These are phyloP conservation scores for Platygyra sinensis DNA, from an alignment of 64 coral and sea anemone genomes.

Conservation along the genomic window DNA sequence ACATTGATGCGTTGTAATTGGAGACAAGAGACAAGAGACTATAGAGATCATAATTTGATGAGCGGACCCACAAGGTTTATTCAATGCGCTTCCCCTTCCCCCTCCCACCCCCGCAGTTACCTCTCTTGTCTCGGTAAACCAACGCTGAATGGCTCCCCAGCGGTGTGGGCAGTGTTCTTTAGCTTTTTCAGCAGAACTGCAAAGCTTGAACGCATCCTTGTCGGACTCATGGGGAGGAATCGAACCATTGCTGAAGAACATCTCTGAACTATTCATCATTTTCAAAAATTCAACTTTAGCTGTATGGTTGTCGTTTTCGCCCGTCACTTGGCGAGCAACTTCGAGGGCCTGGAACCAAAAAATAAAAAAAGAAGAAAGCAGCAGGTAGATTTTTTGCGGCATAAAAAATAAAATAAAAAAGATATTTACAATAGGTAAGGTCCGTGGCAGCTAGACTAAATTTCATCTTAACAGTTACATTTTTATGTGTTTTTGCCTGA, in stretches of 20 bases:
- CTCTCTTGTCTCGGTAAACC: constrained; percentile 66
- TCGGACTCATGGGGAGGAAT: constrained; percentile 71
- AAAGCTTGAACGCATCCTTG: constrained; percentile 63
- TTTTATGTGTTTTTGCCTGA: too few species aligned
- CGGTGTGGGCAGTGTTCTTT: constrained; percentile 56
- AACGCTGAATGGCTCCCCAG: constrained; percentile 69
- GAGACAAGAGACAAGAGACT: too few species aligned
- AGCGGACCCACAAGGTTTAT: too few species aligned
- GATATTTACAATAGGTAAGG: too few species aligned
- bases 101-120: background rate
- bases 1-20: too few species aligned
- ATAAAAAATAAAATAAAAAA: too few species aligned
- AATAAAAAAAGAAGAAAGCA: background rate
- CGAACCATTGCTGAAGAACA: constrained; percentile 64
- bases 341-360: constrained; percentile 45
- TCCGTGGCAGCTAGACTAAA: too few species aligned
- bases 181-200: constrained; percentile 57
- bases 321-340: constrained; percentile 69
- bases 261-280: constrained; percentile 59
- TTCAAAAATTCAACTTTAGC: constrained; percentile 58
- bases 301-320: constrained; percentile 26
- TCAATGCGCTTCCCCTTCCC: too few species aligned
- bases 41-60: too few species aligned
- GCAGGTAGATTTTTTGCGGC: too few species aligned
- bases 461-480: too few species aligned